Base-by-base conservation (phyloP, 2,888 invertebrate species). In the Lobophora halterata region DNA sequence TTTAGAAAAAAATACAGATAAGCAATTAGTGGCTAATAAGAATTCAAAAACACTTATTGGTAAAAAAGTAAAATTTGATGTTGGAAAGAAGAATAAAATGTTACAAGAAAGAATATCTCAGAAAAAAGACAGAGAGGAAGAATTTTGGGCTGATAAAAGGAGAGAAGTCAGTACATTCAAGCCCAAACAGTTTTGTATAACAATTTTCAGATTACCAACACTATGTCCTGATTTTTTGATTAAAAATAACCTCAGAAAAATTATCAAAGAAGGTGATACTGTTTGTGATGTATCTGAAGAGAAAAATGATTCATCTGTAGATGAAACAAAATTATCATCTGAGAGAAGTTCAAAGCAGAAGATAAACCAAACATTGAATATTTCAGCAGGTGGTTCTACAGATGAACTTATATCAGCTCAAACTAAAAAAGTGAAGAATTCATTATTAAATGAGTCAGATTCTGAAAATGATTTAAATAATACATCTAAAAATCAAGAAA, bases 121-220 rank as follows among this genome's bases (percentile, higher is more conserved):
- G 11, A 33, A 14, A 36, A 17, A 34, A 9, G 45, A 14, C 33
- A 17, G 32, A 9, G 45, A 49, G 32, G 45, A 65, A 28, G 52
- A 62, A 32, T 64, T 61, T 50, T 65, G 61, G 62, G 31, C 25
- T 40, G 26, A 37, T 46, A 66, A 70, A 63, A 61, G 66, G 44
- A 66, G 69, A 41, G 78, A 79, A 62, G 67, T 76, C 4, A 49
- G 52, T 26, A 48, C 49, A 7, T 86, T 87, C 50, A 69, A 71
- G 52, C 44, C 78, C 2, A 83, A 78, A 56, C 38, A 57, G 1
- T 78, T 79, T 59, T 10, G 35, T 29, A 58, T 87, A 30, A 61
- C 64, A 34, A 23, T 83, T 8, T 48, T 26, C 23, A 71, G 60
- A 35, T 46, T 85, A 35, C 79, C 80, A 8, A 47, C 60, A 46